phyloP scores from a whole-genome alignment of 1,140 invertebrate species.

The Drosophila novamexicana region DNA sequence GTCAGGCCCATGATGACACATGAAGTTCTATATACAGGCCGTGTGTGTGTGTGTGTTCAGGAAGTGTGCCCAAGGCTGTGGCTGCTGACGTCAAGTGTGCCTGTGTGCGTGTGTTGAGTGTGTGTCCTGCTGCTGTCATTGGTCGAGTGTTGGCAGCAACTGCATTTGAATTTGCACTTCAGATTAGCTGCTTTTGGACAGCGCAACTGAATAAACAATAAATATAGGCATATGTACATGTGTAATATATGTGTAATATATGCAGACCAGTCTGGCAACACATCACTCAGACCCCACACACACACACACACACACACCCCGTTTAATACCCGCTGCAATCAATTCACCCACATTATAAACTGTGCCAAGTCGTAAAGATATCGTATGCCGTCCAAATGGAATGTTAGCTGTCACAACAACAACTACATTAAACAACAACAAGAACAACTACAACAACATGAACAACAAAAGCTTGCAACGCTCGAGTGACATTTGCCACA shows the following conservation, averaged over 20 bases:
- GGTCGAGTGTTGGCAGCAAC: constrained; percentile 29
- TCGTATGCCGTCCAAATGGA: constrained; percentile 28
- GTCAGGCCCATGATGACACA: constrained; percentile 36
- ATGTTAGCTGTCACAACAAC: constrained; percentile 55
- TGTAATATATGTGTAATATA: neutral
- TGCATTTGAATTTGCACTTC: constrained; percentile 64
- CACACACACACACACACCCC: neutral
- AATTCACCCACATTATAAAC: constrained; percentile 48
- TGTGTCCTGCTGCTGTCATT: constrained; percentile 46
- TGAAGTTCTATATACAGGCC: neutral
- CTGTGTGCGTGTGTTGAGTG: neutral
- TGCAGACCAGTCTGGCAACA: constrained; percentile 29
- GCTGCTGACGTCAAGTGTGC: constrained; percentile 52
- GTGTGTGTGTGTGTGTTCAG: constrained; percentile 29
- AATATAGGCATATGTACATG: neutral
- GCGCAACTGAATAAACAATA: constrained; percentile 32
- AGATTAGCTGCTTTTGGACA: constrained; percentile 45
- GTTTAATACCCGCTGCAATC: neutral
- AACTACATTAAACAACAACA: constrained; percentile 17
- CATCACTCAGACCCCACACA: neutral
- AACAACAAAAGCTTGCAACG: constrained; percentile 49
- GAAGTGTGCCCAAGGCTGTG: constrained; percentile 54
- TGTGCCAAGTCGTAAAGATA: constrained; percentile 63
- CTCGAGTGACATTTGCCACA: constrained; percentile 70
- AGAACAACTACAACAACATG: constrained; percentile 8